Evolutionary conservation across 2,888 invertebrate genomes (phyloP).

Genomic region (Drosophila robusta): DNA sequence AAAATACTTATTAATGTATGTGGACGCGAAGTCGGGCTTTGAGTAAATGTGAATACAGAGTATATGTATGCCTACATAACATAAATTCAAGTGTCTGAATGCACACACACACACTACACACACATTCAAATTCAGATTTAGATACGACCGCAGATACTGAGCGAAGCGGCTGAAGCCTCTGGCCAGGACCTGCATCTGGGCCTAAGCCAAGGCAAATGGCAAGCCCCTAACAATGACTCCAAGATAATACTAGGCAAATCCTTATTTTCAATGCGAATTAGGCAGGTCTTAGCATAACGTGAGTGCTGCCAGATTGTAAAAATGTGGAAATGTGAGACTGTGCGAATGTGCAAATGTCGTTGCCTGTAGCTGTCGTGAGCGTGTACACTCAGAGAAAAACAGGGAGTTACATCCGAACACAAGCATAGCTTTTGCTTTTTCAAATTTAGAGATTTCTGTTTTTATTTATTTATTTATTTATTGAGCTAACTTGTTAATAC

Average conservation of each 20-base stretch:
- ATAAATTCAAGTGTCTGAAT: slow-evolving; percentile 15
- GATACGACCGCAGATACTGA: neutral
- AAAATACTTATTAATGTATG: slow-evolving; percentile 5
- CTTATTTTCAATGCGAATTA: slow-evolving; percentile 57
- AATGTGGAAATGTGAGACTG: slow-evolving; percentile 18
- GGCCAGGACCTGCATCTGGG: slow-evolving; percentile 3
- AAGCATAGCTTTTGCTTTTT: too few species aligned
- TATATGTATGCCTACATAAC: neutral
- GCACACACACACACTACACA: slow-evolving; percentile 2
- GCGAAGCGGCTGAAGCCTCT: neutral
- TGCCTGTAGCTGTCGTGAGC: slow-evolving; percentile 5
- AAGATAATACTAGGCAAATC: slow-evolving; percentile 41
- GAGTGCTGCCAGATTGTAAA: slow-evolving; percentile 25
- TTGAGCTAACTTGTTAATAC: too few species aligned
- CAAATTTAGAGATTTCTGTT: too few species aligned
- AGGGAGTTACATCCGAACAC: too few species aligned
- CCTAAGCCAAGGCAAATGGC: slow-evolving; percentile 17
- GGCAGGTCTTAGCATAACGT: slow-evolving; percentile 32
- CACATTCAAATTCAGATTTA: slow-evolving; percentile 3
- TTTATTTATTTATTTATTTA: too few species aligned
- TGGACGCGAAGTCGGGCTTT: too few species aligned
- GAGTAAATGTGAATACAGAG: neutral
- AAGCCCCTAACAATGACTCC: slow-evolving; percentile 31
- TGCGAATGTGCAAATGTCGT: slow-evolving; percentile 20
- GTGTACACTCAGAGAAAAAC: neutral